Base-by-base conservation (phyloP, 2,888 invertebrate species). In the Euproctis similis region DNA sequence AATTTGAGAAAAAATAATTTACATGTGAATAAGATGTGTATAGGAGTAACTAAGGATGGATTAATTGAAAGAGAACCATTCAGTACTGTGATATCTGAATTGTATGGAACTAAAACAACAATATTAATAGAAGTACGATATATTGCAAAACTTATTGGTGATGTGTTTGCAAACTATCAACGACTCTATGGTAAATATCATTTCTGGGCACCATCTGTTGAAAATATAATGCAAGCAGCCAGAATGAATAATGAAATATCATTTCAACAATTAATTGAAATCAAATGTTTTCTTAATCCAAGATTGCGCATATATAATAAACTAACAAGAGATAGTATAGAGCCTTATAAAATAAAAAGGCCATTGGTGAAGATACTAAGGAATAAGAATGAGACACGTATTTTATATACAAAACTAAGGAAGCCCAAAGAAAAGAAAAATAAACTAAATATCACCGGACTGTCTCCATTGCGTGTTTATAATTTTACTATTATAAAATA, bases 171-270 rank as follows among this genome's bases (percentile, higher is more conserved):
- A 1, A 72, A 75, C 36, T 80, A 65, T 24, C 64, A 55, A 0
- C 39, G 43, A 2, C 7, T 55, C 7, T 75, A 73, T 12, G 80
- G 80, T 0, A 68, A 65, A 38, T 67, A 80, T 34, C 73, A 78
- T 35, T 75, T 73, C 33, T 81, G 60, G 42, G 62, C 77, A 0
- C 77, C 78, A 1, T 36, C 58, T 1, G 46, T 75, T 0, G 29
- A 37, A 12, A 51, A 55, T 26, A 69, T 81, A 1, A 71, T 81
- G 77, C 61, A 41, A 38, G 67, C 66, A 1, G 70, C 44, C 0
- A 51, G 53, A 2, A 30, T 81, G 6, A 58, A 31, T 0, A 81
- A 78, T 30, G 55, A 63, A 45, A 48, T 75, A 8, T 29, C 49
- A 8, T 69, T 73, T 0, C 67, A 42, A 1, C 67, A 74, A 39